phyloP scores from a whole-genome alignment of 2,888 invertebrate genomes.

The Chrysina gloriosa region DNA sequence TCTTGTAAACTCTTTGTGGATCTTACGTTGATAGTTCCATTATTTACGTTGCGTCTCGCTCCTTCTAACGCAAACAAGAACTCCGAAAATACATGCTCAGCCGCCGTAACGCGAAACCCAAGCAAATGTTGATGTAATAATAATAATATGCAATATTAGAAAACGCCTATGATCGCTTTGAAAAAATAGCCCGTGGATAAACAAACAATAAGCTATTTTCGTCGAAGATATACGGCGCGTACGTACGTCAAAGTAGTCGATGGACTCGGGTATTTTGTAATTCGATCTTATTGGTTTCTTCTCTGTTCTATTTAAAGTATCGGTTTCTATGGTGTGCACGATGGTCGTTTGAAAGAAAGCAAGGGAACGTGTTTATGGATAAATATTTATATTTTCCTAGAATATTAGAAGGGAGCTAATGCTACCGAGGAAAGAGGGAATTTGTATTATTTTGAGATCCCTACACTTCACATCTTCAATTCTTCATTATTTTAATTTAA shows the following conservation, averaged over 20 bases:
- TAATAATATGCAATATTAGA: conserved; percentile 25
- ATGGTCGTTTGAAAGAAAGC: not conserved
- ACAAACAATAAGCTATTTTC: conserved; percentile 13
- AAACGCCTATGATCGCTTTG: not conserved
- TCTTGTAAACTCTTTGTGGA: not conserved
- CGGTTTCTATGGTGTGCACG: not conserved
- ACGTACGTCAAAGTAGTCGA: conserved; percentile 5
- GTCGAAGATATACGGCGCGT: not conserved
- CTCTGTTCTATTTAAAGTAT: conserved; percentile 6
- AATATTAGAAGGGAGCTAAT: too few species aligned
- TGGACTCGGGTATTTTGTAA: conserved; percentile 17
- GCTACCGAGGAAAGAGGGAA: too few species aligned
- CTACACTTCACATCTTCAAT: too few species aligned
- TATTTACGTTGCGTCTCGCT: conserved; percentile 1
- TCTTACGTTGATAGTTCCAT: not conserved
- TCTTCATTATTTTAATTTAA: too few species aligned
- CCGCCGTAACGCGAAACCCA: not conserved
- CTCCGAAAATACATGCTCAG: conserved; percentile 4
- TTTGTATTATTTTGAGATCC: too few species aligned
- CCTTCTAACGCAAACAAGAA: not conserved
- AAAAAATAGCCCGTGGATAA: conserved; percentile 4
- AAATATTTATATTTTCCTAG: not conserved
- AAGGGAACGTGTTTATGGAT: not conserved
- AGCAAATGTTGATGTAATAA: conserved; percentile 16
- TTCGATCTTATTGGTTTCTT: conserved; percentile 8